Conservation (phyloP, 2,113 vertebrate genomes). For the Pomatorhinus ruficollis region DNA sequence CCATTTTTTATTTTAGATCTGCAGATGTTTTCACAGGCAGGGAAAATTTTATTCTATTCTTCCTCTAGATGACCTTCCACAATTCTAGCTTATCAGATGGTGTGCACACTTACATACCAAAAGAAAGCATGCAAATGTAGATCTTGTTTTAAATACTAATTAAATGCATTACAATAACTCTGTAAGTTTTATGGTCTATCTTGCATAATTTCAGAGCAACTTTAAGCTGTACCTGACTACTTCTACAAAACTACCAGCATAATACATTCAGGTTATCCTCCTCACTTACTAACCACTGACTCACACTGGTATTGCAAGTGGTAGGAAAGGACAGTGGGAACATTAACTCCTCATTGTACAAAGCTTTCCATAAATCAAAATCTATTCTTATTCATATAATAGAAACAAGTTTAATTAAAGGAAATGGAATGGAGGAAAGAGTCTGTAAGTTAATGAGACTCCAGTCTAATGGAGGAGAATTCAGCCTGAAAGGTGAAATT, state of each 20-base stretch:
- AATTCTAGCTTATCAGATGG: conserved; percentile 48
- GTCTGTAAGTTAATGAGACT: not conserved
- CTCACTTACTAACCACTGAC: not conserved
- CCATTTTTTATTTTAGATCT: conserved; percentile 36
- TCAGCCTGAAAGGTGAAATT: not conserved
- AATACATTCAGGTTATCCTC: not conserved
- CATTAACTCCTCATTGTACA: not conserved
- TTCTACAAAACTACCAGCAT: not conserved
- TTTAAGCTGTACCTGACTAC: not conserved
- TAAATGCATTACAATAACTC: conserved; percentile 10
- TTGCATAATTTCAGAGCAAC: not conserved
- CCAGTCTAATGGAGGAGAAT: not conserved
- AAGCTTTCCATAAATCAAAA: conserved; percentile 9
- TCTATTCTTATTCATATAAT: not conserved
- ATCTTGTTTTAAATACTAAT: conserved; percentile 43
- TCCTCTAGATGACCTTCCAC: conserved; percentile 35
- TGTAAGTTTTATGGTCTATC: not conserved
- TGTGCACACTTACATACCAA: conserved; percentile 23
- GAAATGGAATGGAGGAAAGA: not conserved
- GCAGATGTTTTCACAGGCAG: not conserved
- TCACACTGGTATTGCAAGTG: not conserved
- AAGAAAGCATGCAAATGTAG: conserved; percentile 41
- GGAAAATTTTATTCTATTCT: conserved; percentile 18
- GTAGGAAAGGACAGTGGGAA: not conserved
- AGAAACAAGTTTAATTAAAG: not conserved